Evolutionary conservation across 2,113 vertebrate species (phyloP).

Genomic region (Bambusicola thoracicus): DNA sequence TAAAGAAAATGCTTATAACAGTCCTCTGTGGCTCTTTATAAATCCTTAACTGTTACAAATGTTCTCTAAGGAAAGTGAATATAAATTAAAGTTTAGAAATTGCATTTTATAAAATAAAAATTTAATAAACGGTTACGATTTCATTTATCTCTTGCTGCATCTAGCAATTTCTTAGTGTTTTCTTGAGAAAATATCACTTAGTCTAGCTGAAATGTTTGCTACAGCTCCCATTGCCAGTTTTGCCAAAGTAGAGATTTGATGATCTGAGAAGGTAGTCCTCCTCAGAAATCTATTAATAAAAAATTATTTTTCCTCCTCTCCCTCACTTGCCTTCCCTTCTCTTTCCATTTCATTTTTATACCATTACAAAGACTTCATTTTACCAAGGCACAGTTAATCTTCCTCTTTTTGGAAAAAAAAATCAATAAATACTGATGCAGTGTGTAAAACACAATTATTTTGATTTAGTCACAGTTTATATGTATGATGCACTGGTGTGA

Average conservation of each 20-base stretch:
- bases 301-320: background rate
- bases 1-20: background rate
- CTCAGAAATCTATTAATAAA: background rate
- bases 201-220: background rate
- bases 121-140: background rate
- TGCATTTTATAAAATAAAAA: background rate
- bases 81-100: background rate
- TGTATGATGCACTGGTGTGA: slow-evolving; percentile 3
- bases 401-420: background rate
- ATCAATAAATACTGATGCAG: background rate
- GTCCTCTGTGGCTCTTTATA: background rate
- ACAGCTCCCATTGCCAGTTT: background rate
- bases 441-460: slow-evolving; percentile 1
- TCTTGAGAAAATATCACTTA: background rate
- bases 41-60: background rate
- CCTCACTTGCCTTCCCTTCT: background rate
- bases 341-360: background rate
- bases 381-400: background rate
- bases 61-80: background rate
- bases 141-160: background rate
- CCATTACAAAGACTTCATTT: background rate
- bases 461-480: slow-evolving; percentile 22
- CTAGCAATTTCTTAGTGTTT: background rate
- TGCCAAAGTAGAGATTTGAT: background rate
- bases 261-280: background rate